phyloP scores from a whole-genome alignment of 2,113 vertebrate species.

The Ancistrus triradiatus region DNA sequence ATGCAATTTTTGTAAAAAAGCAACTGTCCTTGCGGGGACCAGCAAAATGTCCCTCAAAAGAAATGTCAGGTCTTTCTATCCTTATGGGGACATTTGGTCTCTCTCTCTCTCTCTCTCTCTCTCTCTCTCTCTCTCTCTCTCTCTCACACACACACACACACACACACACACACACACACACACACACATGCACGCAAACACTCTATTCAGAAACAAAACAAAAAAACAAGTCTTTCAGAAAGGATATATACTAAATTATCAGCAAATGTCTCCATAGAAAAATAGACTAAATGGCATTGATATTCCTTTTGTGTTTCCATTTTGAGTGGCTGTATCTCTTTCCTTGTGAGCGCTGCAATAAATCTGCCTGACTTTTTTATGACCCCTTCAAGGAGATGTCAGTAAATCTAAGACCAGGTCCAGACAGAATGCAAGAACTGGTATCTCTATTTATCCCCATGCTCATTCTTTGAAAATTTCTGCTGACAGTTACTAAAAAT shows the following conservation, averaged over 20 bases:
- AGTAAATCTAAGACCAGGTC: slow-evolving; percentile 25
- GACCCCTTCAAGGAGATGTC: slow-evolving; percentile 22
- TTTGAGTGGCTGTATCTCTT: slow-evolving; percentile 17
- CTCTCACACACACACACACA: not conserved
- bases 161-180: not conserved
- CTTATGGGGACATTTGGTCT: too few relatives aligned
- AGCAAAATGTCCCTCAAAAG: too few relatives aligned
- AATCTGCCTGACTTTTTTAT: slow-evolving; percentile 26
- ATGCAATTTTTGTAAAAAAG: too few relatives aligned
- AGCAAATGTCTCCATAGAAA: slow-evolving; percentile 37
- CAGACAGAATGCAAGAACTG: slow-evolving; percentile 15
- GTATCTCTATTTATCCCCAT: slow-evolving; percentile 44
- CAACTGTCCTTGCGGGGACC: too few relatives aligned
- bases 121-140: too few relatives aligned
- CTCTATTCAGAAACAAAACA: slow-evolving; percentile 3
- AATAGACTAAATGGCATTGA: slow-evolving; percentile 30
- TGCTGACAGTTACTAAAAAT: slow-evolving; percentile 39
- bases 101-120: too few relatives aligned
- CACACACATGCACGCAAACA: slow-evolving; percentile 3
- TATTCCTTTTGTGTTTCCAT: slow-evolving; percentile 18
- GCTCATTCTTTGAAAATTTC: slow-evolving; percentile 44
- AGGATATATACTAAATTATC: slow-evolving; percentile 7
- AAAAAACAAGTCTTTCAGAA: slow-evolving; percentile 13
- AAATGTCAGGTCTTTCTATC: too few relatives aligned
- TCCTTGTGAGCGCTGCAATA: slow-evolving; percentile 6